A percentile compares a stretch with the other conserved stretches of the same genome.
phyloP scores from a whole-genome alignment of 2,797 vertebrate species.

The Acipenser ruthenus region DNA sequence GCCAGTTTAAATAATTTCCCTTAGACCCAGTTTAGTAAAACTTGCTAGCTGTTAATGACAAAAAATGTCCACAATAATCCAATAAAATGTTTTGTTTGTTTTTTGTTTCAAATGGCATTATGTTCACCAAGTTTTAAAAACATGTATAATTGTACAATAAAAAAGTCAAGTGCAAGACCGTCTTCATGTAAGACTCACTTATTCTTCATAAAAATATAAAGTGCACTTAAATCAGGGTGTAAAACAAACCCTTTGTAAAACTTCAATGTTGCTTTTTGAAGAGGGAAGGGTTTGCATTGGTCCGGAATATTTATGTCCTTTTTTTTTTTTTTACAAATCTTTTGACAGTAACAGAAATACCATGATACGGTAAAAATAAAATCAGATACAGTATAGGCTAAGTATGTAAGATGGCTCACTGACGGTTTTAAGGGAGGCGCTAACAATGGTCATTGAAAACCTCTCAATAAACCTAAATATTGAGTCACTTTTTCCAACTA shows the following conservation, averaged over 20 bases:
- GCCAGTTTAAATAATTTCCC: slow-evolving; percentile 31
- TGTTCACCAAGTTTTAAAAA: background rate
- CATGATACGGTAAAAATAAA: background rate
- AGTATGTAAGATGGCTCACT: background rate
- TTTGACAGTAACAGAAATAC: slow-evolving; percentile 9
- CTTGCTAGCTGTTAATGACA: slow-evolving; percentile 16
- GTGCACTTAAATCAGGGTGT: slow-evolving; percentile 22
- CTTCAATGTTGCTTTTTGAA: slow-evolving; percentile 16
- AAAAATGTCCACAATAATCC: background rate
- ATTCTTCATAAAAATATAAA: slow-evolving; percentile 24
- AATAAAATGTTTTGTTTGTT: background rate
- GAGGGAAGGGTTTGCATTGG: slow-evolving; percentile 12
- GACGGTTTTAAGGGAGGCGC: background rate
- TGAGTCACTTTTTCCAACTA: background rate
- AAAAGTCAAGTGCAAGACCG: slow-evolving; percentile 1
- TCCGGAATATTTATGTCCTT: background rate
- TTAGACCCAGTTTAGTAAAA: slow-evolving; percentile 47
- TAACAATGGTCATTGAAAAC: background rate
- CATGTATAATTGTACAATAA: background rate
- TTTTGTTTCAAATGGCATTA: too few species aligned
- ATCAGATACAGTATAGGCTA: background rate
- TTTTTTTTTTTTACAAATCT: slow-evolving; percentile 4
- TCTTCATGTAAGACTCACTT: background rate
- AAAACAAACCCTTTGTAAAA: slow-evolving; percentile 9
- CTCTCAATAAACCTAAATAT: slow-evolving; percentile 9